Evolutionary conservation across 2,888 invertebrate genomes (phyloP).

Genomic region (Augiades crinisus): DNA sequence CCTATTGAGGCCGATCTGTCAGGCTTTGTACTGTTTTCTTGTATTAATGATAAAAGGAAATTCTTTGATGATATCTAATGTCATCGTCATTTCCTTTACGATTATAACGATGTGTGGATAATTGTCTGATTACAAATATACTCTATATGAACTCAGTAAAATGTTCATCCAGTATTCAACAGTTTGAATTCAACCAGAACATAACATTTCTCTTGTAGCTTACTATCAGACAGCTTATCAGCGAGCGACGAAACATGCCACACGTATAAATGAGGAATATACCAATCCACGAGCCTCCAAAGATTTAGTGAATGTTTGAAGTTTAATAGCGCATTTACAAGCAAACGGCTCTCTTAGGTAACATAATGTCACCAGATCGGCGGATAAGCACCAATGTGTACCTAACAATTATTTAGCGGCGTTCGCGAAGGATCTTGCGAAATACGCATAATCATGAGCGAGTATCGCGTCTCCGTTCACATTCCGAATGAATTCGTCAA

Average conservation of each 20-base stretch:
- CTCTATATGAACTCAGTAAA: too few relatives aligned
- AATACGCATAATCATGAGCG: conserved; percentile 10
- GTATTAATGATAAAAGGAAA: too few relatives aligned
- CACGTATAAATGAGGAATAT: too few relatives aligned
- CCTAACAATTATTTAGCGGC: conserved; percentile 16
- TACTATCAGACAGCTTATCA: too few relatives aligned
- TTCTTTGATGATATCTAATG: too few relatives aligned
- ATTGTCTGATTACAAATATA: not conserved
- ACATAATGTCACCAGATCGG: conserved; percentile 17
- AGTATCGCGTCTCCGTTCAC: not conserved
- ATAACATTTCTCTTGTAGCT: too few relatives aligned
- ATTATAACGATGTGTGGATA: not conserved
- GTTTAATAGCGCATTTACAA: conserved; percentile 9
- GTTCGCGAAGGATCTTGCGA: conserved; percentile 6
- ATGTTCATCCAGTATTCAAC: too few relatives aligned
- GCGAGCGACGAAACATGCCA: too few relatives aligned
- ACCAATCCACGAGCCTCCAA: too few relatives aligned
- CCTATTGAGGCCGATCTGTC: conserved; percentile 7
- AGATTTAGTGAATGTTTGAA: conserved; percentile 6
- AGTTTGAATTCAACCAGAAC: too few relatives aligned
- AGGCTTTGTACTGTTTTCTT: conserved; percentile 6
- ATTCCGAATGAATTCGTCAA: conserved; percentile 6
- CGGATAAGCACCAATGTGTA: conserved; percentile 6
- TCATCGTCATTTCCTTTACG: conserved; percentile 14
- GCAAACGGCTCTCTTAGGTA: conserved; percentile 18